phyloP scores from a whole-genome alignment of 2,797 vertebrate genomes.

The Gymnothorax javanicus region DNA sequence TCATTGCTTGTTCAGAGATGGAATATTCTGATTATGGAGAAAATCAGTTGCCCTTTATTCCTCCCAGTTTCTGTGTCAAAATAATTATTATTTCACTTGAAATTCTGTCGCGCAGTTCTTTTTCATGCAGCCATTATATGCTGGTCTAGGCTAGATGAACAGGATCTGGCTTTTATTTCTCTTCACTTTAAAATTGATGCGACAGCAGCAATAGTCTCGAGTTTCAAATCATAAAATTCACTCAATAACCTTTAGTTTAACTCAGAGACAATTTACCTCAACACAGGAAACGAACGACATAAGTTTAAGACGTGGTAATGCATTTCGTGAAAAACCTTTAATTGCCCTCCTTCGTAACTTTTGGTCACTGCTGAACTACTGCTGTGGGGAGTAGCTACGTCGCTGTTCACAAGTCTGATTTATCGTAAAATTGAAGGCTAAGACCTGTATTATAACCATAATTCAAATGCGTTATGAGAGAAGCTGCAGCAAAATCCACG shows the following conservation, averaged over 20 bases:
- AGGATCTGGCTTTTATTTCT: neutral
- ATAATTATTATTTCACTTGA: neutral
- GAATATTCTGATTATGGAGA: neutral
- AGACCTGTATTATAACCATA: neutral
- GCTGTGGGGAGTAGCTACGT: neutral
- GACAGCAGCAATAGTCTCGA: neutral
- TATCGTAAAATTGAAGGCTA: neutral
- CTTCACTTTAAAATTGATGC: neutral
- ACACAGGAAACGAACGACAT: neutral
- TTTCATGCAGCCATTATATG: too few relatives aligned
- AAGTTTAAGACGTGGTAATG: neutral
- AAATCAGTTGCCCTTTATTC: neutral
- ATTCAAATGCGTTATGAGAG: neutral
- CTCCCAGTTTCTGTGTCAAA: neutral
- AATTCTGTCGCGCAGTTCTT: neutral
- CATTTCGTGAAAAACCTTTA: neutral
- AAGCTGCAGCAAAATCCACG: neutral
- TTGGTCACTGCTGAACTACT: neutral
- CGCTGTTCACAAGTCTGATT: neutral
- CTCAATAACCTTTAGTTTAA: neutral
- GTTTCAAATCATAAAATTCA: neutral
- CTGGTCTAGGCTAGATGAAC: neutral
- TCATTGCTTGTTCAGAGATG: neutral
- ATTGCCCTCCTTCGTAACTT: too few relatives aligned
- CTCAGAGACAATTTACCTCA: neutral